A percentile compares a stretch with the other conserved stretches of the same genome.
phyloP scores from a whole-genome alignment of 2,888 invertebrate species.

The Minunthozetes semirufus region DNA sequence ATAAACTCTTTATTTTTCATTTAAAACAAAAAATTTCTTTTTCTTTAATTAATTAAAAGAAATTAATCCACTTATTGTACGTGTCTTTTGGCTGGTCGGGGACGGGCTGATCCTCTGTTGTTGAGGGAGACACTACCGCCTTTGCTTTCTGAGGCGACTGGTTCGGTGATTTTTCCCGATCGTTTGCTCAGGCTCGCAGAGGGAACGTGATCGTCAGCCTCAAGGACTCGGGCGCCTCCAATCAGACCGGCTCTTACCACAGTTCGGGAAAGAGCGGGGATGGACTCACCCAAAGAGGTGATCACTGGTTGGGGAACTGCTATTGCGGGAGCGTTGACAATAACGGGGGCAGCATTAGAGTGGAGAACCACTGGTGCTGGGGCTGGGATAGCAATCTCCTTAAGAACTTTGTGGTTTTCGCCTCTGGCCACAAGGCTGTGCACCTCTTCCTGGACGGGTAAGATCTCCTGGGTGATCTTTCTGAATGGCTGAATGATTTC shows the following conservation, averaged over 20 bases:
- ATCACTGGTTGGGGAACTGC: not conserved
- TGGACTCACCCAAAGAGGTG: not conserved
- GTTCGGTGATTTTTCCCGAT: not conserved
- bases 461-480: slow-evolving; percentile 34
- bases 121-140: not conserved
- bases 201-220: not conserved
- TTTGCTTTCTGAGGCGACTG: not conserved
- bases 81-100: too few species aligned
- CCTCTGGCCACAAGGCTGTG: slow-evolving; percentile 27
- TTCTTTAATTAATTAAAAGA: too few species aligned
- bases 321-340: not conserved
- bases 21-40: too few species aligned
- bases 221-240: slow-evolving; percentile 30
- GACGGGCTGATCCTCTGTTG: not conserved
- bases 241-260: slow-evolving; percentile 33
- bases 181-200: not conserved
- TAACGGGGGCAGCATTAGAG: not conserved
- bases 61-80: too few species aligned
- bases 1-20: too few species aligned
- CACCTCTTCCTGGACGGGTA: slow-evolving; percentile 35
- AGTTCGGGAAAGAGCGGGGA: not conserved
- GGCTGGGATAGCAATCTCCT: slow-evolving; percentile 21
- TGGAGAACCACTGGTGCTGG: not conserved
- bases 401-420: slow-evolving; percentile 11
- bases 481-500: slow-evolving; percentile 36